A percentile compares a stretch with the other conserved stretches of the same genome.
These are phyloP conservation scores for Tetranychus truncatus DNA, from an alignment of 2,888 invertebrate genomes.

Conservation along the genomic window DNA sequence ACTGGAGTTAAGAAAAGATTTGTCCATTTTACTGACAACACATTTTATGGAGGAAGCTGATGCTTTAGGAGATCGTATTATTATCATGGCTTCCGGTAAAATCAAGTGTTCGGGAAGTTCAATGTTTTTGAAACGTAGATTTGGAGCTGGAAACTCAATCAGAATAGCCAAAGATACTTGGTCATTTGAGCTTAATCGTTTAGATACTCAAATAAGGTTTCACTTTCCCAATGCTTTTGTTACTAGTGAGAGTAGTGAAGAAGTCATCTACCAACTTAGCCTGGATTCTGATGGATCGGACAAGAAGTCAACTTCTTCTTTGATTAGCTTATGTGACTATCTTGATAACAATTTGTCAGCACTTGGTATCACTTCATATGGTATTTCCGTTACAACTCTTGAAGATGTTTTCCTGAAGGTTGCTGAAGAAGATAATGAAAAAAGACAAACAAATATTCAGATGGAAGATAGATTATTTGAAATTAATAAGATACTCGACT, in stretches of 20 bases:
- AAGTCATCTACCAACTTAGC: constrained; percentile 19
- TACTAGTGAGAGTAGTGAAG: constrained; percentile 19
- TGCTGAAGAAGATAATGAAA: not conserved
- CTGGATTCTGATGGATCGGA: not conserved
- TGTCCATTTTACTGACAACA: constrained; percentile 60
- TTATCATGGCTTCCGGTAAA: constrained; percentile 56
- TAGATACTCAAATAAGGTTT: constrained; percentile 23
- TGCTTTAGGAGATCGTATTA: constrained; percentile 62
- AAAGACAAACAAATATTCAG: not conserved
- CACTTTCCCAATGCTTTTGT: constrained; percentile 9
- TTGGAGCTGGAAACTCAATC: constrained; percentile 31
- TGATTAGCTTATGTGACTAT: constrained; percentile 44
- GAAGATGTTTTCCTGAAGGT: constrained; percentile 68
- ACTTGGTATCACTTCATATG: constrained; percentile 53
- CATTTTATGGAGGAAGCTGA: constrained; percentile 86
- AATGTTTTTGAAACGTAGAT: constrained; percentile 52
- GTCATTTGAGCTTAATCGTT: too few species aligned
- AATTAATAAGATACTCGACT: too few species aligned
- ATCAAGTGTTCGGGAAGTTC: constrained; percentile 62
- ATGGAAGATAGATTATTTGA: too few species aligned
- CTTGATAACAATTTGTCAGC: constrained; percentile 43
- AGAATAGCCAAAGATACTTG: constrained; percentile 23
- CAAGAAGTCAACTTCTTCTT: constrained; percentile 29
- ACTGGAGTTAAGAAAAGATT: constrained; percentile 19
- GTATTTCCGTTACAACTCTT: constrained; percentile 66